phyloP scores from a whole-genome alignment of 2,888 invertebrate species.

The Cryptocephalus primarius region DNA sequence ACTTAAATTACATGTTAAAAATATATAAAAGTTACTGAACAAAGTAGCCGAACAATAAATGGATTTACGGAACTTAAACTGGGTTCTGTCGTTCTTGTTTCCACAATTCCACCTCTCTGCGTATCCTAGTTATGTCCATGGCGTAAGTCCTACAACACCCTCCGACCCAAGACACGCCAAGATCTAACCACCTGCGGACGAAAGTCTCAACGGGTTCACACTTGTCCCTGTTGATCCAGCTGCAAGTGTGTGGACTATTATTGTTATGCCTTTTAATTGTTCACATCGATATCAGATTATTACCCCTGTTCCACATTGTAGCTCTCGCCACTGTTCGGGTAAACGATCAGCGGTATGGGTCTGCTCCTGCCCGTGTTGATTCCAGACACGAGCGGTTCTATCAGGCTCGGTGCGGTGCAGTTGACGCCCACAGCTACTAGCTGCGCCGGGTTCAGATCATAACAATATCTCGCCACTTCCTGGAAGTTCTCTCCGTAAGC shows the following conservation, averaged over 20 bases:
- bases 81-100: conserved; percentile 7
- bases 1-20: no score
- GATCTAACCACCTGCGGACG: conserved; percentile 67
- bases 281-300: background rate
- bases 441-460: conserved; percentile 48
- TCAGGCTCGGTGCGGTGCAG: conserved; percentile 62
- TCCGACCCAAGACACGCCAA: conserved; percentile 77
- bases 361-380: conserved; percentile 41
- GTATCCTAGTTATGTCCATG: conserved; percentile 64
- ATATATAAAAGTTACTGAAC: no score
- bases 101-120: conserved; percentile 48
- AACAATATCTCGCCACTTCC: conserved; percentile 60
- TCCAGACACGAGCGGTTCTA: conserved; percentile 48
- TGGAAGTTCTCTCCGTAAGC: conserved; percentile 74
- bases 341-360: conserved; percentile 69
- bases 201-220: conserved; percentile 60
- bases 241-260: conserved; percentile 26
- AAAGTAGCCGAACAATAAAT: no score
- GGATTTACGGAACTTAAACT: no score
- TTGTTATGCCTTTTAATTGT: background rate
- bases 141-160: conserved; percentile 88
- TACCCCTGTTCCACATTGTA: conserved; percentile 61
- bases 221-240: conserved; percentile 62
- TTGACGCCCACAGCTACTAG: conserved; percentile 83
- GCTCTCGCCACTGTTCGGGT: conserved; percentile 86